phyloP scores from a whole-genome alignment of 2,113 vertebrate genomes.

The Vulpes vulpes region DNA sequence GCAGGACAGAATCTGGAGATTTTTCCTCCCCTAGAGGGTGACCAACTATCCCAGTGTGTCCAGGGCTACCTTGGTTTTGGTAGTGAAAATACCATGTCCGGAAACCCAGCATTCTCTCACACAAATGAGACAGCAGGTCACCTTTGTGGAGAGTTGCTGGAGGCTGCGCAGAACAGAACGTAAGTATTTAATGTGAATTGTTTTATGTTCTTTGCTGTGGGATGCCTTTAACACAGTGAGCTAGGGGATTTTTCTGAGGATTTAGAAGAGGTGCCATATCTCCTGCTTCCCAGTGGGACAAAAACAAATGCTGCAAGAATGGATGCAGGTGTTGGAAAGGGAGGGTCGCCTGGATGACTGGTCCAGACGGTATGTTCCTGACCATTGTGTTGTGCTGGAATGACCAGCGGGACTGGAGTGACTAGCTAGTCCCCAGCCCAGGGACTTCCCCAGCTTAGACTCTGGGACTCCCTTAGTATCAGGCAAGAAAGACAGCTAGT shows the following conservation, averaged over 20 bases:
- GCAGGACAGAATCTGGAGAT: background rate
- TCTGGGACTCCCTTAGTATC: background rate
- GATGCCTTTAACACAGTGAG: background rate
- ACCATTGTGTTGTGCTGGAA: background rate
- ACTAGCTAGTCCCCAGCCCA: background rate
- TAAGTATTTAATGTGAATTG: background rate
- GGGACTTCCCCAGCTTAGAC: background rate
- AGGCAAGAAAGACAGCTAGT: background rate
- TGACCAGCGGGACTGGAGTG: background rate
- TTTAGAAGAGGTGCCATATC: too few species aligned
- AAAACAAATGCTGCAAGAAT: background rate
- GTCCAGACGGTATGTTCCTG: background rate
- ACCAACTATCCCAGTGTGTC: background rate
- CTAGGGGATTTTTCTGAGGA: background rate
- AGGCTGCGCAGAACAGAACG: background rate
- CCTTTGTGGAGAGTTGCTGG: background rate
- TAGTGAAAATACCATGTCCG: background rate
- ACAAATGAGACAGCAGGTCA: background rate
- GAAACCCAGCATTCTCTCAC: background rate
- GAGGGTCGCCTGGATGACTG: background rate
- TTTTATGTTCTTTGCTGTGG: background rate
- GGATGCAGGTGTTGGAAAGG: fast-evolving
- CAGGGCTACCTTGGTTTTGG: background rate
- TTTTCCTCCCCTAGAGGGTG: background rate
- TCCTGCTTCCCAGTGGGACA: background rate